These are phyloP conservation scores for Macrosiphum euphorbiae DNA, from an alignment of 2,888 invertebrate genomes.

Conservation along the genomic window DNA sequence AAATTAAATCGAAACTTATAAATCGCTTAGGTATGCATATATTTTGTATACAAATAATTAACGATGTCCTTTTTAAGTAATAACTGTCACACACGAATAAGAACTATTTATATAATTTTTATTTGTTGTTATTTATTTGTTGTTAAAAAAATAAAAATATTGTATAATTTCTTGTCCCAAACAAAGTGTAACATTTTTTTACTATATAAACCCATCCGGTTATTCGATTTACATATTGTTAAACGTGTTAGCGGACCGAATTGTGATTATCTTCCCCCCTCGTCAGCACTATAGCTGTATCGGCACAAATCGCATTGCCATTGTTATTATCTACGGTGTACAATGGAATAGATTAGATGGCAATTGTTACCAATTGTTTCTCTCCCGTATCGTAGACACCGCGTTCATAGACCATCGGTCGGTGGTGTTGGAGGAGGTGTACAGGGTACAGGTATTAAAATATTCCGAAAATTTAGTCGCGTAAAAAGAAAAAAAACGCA, in stretches of 20 bases:
- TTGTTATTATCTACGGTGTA: slow-evolving; percentile 19
- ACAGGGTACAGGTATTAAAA: not conserved
- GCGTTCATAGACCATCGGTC: slow-evolving; percentile 18
- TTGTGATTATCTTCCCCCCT: not conserved
- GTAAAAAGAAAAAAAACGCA: not conserved
- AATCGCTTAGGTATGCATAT: not conserved
- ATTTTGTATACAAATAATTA: not conserved
- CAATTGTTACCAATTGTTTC: slow-evolving; percentile 40
- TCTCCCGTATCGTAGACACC: not conserved
- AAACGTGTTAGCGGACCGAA: slow-evolving; percentile 35
- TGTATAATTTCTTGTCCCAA: not conserved
- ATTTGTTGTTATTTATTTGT: not conserved
- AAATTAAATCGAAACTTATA: not conserved
- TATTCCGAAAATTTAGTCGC: not conserved
- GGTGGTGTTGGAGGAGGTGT: not conserved
- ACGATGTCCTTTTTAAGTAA: not conserved
- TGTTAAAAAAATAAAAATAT: not conserved
- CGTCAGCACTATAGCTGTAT: not conserved
- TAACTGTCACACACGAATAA: not conserved
- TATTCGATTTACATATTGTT: slow-evolving; percentile 37
- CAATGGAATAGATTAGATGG: slow-evolving; percentile 35
- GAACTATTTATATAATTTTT: not conserved
- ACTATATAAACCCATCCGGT: slow-evolving; percentile 1
- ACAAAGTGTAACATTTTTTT: not conserved
- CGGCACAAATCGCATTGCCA: not conserved